phyloP scores from a whole-genome alignment of 2,888 invertebrate genomes.

The Hanleya hanleyi region DNA sequence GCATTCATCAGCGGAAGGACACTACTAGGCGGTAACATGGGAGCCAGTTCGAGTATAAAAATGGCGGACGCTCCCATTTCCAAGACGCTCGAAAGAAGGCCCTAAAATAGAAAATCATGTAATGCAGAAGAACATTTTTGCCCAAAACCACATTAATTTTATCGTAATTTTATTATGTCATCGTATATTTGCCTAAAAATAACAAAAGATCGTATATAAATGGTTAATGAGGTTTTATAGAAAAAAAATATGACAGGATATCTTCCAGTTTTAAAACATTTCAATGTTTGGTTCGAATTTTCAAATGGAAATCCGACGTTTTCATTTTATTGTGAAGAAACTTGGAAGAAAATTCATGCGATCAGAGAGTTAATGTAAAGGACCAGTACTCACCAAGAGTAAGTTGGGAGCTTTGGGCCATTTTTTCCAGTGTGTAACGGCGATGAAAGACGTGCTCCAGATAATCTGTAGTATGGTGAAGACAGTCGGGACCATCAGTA shows the following conservation, averaged over 20 bases:
- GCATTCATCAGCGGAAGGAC: slow-evolving; percentile 43
- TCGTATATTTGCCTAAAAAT: too few relatives aligned
- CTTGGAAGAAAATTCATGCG: too few relatives aligned
- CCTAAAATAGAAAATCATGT: slow-evolving; percentile 32
- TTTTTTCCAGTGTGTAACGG: slow-evolving; percentile 15
- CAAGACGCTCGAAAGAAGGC: slow-evolving; percentile 40
- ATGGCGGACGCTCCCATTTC: slow-evolving; percentile 42
- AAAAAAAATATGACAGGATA: too few relatives aligned
- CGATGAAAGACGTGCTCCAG: slow-evolving; percentile 46
- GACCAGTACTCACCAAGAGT: slow-evolving; percentile 15
- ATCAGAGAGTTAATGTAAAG: not conserved
- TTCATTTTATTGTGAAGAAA: too few relatives aligned
- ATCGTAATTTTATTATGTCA: too few relatives aligned
- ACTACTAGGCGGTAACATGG: slow-evolving; percentile 43
- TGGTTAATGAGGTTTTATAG: too few relatives aligned
- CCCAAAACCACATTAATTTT: too few relatives aligned
- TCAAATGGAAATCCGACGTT: too few relatives aligned
- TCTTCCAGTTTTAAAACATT: too few relatives aligned
- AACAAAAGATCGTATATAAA: too few relatives aligned
- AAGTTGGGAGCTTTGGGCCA: slow-evolving; percentile 24
- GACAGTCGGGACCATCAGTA: slow-evolving; percentile 35
- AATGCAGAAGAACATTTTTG: too few relatives aligned
- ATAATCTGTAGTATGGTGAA: slow-evolving; percentile 33
- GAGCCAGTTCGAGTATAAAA: slow-evolving; percentile 46
- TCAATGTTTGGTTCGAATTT: too few relatives aligned